Percentiles rank a stretch among this genome's conserved stretches.
These are phyloP conservation scores for Butorides virescens DNA, from an alignment of 2,113 vertebrate genomes.

Conservation along the genomic window DNA sequence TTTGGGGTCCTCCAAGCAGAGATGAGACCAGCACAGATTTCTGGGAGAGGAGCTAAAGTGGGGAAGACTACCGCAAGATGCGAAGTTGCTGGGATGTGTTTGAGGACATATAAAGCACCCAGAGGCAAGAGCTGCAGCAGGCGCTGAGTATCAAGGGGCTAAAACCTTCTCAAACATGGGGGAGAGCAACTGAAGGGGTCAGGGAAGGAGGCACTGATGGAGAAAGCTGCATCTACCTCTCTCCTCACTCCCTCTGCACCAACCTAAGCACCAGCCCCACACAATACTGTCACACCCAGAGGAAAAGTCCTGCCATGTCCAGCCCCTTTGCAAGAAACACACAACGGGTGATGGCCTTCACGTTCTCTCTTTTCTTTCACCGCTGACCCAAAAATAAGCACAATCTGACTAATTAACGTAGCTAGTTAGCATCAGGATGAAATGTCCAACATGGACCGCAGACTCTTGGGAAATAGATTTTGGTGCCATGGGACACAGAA, in stretches of 20 bases:
- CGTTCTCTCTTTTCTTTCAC: neutral
- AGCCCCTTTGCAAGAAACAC: neutral
- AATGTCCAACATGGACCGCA: neutral
- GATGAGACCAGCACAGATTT: neutral
- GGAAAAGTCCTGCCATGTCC: neutral
- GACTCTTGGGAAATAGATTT: neutral
- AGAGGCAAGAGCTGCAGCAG: neutral
- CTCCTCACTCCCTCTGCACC: neutral
- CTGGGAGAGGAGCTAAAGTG: neutral
- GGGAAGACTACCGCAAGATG: rapidly evolving
- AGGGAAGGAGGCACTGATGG: neutral
- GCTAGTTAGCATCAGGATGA: neutral
- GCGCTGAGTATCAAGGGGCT: neutral
- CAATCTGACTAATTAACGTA: neutral
- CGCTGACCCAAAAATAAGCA: neutral
- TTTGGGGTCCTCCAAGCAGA: neutral
- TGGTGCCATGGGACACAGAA: neutral
- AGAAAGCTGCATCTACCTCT: neutral
- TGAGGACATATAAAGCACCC: neutral
- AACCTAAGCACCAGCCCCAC: neutral
- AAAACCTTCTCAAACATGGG: neutral
- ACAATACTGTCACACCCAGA: neutral
- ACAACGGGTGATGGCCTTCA: rapidly evolving
- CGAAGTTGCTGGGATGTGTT: neutral
- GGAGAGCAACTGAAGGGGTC: neutral